These are phyloP conservation scores for Tachuris rubrigastra DNA, from an alignment of 2,113 vertebrate species.

Conservation along the genomic window DNA sequence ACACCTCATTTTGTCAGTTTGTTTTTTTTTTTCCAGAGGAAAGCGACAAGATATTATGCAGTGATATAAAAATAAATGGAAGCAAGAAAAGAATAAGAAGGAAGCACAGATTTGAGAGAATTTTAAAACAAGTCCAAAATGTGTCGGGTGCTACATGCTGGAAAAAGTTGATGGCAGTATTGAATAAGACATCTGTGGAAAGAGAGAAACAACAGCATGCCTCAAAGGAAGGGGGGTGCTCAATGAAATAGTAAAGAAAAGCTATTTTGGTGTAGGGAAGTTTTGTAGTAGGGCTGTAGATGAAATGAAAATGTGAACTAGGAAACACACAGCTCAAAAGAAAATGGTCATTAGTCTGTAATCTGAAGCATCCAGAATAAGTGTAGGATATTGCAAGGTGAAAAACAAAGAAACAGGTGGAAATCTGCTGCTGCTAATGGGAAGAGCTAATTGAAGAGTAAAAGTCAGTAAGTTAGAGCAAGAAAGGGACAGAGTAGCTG, in stretches of 20 bases:
- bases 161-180: not conserved
- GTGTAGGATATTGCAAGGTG: not conserved
- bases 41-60: not conserved
- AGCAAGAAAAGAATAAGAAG: not conserved
- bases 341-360: slow-evolving; percentile 5
- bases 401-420: not conserved
- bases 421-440: not conserved
- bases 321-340: not conserved
- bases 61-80: slow-evolving; percentile 26
- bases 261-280: not conserved
- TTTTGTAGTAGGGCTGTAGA: not conserved
- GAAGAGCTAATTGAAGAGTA: not conserved
- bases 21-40: not conserved
- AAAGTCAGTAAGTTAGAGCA: not conserved
- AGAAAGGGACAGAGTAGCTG: not conserved
- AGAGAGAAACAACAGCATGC: not conserved
- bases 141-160: not conserved
- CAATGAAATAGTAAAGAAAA: slow-evolving; percentile 2
- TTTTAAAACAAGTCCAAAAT: slow-evolving; percentile 33
- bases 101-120: slow-evolving; percentile 34
- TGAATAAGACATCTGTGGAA: not conserved
- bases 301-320: not conserved
- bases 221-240: not conserved
- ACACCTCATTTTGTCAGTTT: slow-evolving; percentile 10
- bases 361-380: not conserved